Evolutionary conservation across 2,888 invertebrate species (phyloP).

Genomic region (Heliconius ismenius): DNA sequence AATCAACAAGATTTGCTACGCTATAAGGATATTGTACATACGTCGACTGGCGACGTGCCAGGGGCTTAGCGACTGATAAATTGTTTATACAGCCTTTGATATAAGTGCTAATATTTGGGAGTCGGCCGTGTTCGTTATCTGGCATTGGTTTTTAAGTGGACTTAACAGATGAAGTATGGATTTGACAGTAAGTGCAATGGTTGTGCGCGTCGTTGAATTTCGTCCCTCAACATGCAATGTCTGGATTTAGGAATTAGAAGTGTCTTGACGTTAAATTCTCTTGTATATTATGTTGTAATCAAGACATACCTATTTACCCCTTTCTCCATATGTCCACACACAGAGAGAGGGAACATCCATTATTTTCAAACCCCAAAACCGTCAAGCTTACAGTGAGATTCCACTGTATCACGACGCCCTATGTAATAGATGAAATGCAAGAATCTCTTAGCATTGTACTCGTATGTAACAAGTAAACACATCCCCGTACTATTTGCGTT

Average conservation of each 20-base stretch:
- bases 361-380: not conserved
- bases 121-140: slow-evolving; percentile 16
- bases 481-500: slow-evolving; percentile 21
- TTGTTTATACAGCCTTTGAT: slow-evolving; percentile 21
- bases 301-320: no score
- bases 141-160: not conserved
- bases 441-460: slow-evolving; percentile 1
- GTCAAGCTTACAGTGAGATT: no score
- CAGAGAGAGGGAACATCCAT: not conserved
- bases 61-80: slow-evolving; percentile 21
- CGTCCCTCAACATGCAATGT: no score
- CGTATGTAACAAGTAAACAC: not conserved
- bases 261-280: no score
- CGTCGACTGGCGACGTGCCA: slow-evolving; percentile 30
- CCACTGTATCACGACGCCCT: not conserved
- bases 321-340: no score
- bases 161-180: no score
- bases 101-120: slow-evolving; percentile 22
- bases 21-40: no score
- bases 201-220: no score
- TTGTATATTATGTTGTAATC: no score
- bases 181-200: no score
- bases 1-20: slow-evolving; percentile 20
- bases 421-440: not conserved
- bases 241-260: no score